These are phyloP conservation scores for Pedicia rivosa DNA, from an alignment of 2,888 invertebrate species.

Conservation along the genomic window DNA sequence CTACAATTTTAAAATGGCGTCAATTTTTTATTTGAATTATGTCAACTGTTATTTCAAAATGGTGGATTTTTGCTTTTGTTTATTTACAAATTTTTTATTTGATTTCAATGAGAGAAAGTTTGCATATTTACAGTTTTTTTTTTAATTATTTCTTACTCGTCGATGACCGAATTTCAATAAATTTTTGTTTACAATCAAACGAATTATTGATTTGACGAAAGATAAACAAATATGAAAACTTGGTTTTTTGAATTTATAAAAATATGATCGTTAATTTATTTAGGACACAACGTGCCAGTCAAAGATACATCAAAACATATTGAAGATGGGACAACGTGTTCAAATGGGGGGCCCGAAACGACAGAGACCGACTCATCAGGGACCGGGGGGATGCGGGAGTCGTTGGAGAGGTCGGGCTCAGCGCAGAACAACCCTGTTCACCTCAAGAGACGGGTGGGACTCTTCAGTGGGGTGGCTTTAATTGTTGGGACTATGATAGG, in stretches of 20 bases:
- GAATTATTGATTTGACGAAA: too few species aligned
- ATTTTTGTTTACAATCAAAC: too few species aligned
- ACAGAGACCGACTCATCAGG: slow-evolving; percentile 35
- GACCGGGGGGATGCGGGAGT: slow-evolving; percentile 34
- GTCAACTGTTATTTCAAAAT: too few species aligned
- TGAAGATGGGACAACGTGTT: slow-evolving; percentile 24
- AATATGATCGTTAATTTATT: too few species aligned
- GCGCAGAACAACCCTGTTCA: slow-evolving; percentile 93
- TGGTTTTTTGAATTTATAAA: slow-evolving; percentile 6
- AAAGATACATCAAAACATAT: slow-evolving; percentile 27
- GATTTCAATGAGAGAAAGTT: too few species aligned
- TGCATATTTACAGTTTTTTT: too few species aligned
- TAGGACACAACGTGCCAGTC: slow-evolving; percentile 33
- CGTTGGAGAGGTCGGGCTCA: slow-evolving; percentile 84
- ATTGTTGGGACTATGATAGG: slow-evolving; percentile 98
- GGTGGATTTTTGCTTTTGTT: too few species aligned
- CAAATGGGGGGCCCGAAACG: slow-evolving; percentile 33
- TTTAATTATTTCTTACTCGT: too few species aligned
- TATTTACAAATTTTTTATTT: too few species aligned
- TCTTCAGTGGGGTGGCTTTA: slow-evolving; percentile 97
- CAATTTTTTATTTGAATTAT: too few species aligned
- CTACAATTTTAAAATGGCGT: too few species aligned
- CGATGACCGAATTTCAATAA: too few species aligned
- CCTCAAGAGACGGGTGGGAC: slow-evolving; percentile 98
- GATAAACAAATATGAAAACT: neutral